phyloP scores from a whole-genome alignment of 1,140 invertebrate genomes.

The Drosophila subpulchrella region DNA sequence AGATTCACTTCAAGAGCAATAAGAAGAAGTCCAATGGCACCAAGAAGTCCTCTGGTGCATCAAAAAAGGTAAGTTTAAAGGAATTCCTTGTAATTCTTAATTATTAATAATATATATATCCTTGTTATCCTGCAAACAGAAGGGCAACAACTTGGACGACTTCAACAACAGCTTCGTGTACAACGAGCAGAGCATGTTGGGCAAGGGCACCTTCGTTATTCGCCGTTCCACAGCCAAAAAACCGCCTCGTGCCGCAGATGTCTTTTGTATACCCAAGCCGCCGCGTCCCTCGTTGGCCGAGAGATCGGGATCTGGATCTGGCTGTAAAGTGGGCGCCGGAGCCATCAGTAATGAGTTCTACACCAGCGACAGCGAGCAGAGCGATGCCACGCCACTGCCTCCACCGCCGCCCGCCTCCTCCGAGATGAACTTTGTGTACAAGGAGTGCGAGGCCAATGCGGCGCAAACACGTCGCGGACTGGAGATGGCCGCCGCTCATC shows the following conservation, averaged over 20 bases:
- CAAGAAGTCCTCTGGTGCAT: constrained; percentile 33
- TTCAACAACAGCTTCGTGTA: constrained; percentile 61
- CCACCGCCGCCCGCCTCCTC: constrained; percentile 40
- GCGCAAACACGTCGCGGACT: constrained; percentile 57
- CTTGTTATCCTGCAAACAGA: background rate
- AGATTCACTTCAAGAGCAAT: constrained; percentile 88
- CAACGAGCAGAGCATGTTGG: constrained; percentile 74
- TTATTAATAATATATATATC: background rate
- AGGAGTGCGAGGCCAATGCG: constrained; percentile 59
- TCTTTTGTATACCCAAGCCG: constrained; percentile 66
- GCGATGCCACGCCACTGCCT: constrained; percentile 49
- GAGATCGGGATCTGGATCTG: constrained; percentile 5
- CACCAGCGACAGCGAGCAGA: constrained; percentile 66
- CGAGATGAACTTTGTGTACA: constrained; percentile 66
- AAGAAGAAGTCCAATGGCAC: constrained; percentile 51
- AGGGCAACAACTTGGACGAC: constrained; percentile 35
- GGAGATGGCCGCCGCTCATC: constrained; percentile 63
- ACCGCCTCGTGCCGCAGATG: constrained; percentile 63
- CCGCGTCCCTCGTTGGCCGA: constrained; percentile 56
- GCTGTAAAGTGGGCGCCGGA: constrained; percentile 24
- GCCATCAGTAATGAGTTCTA: constrained; percentile 75
- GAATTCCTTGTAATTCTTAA: background rate
- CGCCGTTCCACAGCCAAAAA: constrained; percentile 71
- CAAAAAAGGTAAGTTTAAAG: constrained; percentile 43
- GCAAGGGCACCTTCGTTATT: constrained; percentile 79